Percentiles rank a stretch among this genome's conserved stretches.
Evolutionary conservation across 2,797 vertebrate species (phyloP).

Genomic region (Gymnothorax reevesii): DNA sequence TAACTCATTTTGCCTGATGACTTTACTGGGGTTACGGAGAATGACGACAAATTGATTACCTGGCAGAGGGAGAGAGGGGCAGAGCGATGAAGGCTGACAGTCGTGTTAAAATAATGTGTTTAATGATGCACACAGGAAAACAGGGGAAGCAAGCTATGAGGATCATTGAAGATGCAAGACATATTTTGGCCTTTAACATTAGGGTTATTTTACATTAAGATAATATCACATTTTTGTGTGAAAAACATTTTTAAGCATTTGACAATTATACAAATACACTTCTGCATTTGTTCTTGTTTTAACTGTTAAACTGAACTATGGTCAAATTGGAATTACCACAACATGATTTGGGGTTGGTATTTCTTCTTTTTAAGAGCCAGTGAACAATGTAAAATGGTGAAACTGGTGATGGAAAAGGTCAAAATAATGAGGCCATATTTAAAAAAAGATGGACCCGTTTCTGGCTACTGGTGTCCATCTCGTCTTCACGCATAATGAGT

Average conservation of each 20-base stretch:
- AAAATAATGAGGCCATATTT: background rate
- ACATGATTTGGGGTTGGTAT: background rate
- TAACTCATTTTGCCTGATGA: slow-evolving; percentile 93
- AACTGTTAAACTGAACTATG: slow-evolving; percentile 52
- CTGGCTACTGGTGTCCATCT: background rate
- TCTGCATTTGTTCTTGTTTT: slow-evolving; percentile 51
- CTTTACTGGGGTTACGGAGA: slow-evolving; percentile 92
- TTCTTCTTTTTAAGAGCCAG: background rate
- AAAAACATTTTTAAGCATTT: background rate
- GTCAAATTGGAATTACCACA: slow-evolving; percentile 39
- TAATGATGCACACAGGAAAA: slow-evolving; percentile 85
- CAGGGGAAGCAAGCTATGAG: slow-evolving; percentile 78
- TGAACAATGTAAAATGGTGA: background rate
- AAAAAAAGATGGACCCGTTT: background rate
- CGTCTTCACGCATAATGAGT: background rate
- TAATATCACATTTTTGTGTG: slow-evolving; percentile 22
- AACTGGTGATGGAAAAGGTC: background rate
- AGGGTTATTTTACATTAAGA: slow-evolving; percentile 56
- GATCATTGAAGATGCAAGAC: slow-evolving; percentile 78
- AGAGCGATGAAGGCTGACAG: slow-evolving; percentile 80
- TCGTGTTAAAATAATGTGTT: slow-evolving; percentile 87
- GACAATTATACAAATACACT: slow-evolving; percentile 41
- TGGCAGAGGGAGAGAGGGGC: slow-evolving; percentile 85
- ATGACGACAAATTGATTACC: slow-evolving; percentile 95
- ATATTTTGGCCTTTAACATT: slow-evolving; percentile 66